Evolutionary conservation across 2,888 invertebrate genomes (phyloP).

Genomic region (Hirtodrosophila trivittata): DNA sequence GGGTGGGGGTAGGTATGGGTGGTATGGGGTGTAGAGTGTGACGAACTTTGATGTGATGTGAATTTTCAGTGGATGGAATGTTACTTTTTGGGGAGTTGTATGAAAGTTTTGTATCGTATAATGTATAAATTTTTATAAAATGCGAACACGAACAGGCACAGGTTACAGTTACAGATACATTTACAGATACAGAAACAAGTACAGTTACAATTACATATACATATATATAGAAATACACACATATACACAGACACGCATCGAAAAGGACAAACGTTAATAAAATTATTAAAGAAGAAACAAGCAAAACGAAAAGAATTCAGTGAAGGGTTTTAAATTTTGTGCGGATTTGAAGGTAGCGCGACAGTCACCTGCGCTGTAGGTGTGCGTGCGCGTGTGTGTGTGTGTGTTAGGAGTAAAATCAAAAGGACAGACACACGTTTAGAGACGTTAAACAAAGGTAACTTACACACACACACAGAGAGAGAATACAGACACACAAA

Average conservation of each 20-base stretch:
- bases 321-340: slow-evolving; percentile 21
- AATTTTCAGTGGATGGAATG: slow-evolving; percentile 41
- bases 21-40: too few species aligned
- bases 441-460: slow-evolving; percentile 33
- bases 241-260: slow-evolving; percentile 14
- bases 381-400: slow-evolving; percentile 13
- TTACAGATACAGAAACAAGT: slow-evolving; percentile 16
- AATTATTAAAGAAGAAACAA: slow-evolving; percentile 54
- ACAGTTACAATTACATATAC: slow-evolving; percentile 10
- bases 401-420: slow-evolving; percentile 42
- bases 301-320: slow-evolving; percentile 42
- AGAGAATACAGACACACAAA: slow-evolving; percentile 24
- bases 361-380: slow-evolving; percentile 26
- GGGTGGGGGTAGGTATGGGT: neutral
- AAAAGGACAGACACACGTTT: slow-evolving; percentile 46
- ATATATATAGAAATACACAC: slow-evolving; percentile 20
- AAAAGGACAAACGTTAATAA: slow-evolving; percentile 49
- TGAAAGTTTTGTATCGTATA: slow-evolving; percentile 31
- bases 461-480: slow-evolving; percentile 22
- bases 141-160: slow-evolving; percentile 41
- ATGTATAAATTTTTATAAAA: slow-evolving; percentile 46
- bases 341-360: slow-evolving; percentile 26
- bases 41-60: slow-evolving; percentile 7
- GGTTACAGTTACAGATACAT: slow-evolving; percentile 13
- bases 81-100: slow-evolving; percentile 12